phyloP scores from a whole-genome alignment of 92 coral and sea anemone species.

The Bergia sp. region DNA sequence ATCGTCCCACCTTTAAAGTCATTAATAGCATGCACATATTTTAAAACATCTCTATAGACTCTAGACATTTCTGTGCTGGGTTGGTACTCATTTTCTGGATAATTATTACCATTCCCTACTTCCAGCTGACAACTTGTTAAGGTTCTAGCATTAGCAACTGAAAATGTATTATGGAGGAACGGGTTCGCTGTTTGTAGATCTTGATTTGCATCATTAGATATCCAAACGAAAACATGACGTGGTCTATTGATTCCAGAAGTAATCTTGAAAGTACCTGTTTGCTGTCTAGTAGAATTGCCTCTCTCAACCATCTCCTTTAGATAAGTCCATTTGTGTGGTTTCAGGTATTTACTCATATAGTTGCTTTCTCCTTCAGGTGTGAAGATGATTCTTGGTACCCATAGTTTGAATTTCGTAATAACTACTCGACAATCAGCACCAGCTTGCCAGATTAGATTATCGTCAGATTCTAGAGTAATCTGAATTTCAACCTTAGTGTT shows the following conservation, averaged over 20 bases:
- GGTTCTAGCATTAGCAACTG: neutral
- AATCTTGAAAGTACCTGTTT: conserved; percentile 35
- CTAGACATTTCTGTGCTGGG: neutral
- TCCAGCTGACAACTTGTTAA: neutral
- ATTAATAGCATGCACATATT: neutral
- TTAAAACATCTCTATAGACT: neutral
- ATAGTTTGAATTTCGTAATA: neutral
- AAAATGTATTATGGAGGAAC: conserved; percentile 29
- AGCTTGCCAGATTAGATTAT: too few relatives aligned
- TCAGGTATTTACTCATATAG: neutral
- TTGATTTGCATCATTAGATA: conserved; percentile 31
- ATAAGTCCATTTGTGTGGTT: conserved; percentile 9
- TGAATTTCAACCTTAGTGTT: too few relatives aligned
- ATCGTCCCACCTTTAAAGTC: neutral
- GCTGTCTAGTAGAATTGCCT: neutral
- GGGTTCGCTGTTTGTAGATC: conserved; percentile 38
- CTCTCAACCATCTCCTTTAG: neutral
- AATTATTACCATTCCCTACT: neutral
- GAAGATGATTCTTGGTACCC: conserved; percentile 18
- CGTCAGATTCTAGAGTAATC: too few relatives aligned
- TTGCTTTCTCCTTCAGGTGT: neutral
- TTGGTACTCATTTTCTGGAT: conserved; percentile 4
- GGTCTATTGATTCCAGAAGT: conserved; percentile 14
- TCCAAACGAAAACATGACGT: conserved; percentile 39
- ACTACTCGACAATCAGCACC: too few relatives aligned